These are phyloP conservation scores for Protonibea diacanthus DNA, from an alignment of 2,797 vertebrate species.

Conservation along the genomic window DNA sequence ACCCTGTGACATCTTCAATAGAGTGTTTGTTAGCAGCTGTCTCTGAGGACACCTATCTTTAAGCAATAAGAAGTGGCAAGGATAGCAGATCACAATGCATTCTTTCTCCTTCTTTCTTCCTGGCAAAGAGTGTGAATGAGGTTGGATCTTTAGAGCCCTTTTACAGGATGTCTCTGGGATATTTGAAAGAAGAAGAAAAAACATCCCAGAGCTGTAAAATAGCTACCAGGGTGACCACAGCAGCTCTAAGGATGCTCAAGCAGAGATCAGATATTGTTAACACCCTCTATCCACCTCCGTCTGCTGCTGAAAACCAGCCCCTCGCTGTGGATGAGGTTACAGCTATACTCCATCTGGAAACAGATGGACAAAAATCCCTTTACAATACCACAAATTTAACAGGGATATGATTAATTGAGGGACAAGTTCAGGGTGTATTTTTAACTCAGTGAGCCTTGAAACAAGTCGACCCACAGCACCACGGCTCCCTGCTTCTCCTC, in stretches of 20 bases:
- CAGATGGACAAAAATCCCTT: slow-evolving; percentile 56
- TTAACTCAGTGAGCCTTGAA: slow-evolving; percentile 73
- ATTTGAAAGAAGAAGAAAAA: neutral
- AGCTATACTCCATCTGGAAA: slow-evolving; percentile 38
- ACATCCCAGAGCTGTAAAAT: slow-evolving; percentile 10
- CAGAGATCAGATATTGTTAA: slow-evolving; percentile 33
- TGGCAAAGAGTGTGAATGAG: slow-evolving; percentile 11
- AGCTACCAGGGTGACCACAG: slow-evolving; percentile 17
- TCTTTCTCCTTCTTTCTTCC: neutral
- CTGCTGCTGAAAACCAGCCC: slow-evolving; percentile 21
- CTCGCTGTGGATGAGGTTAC: slow-evolving; percentile 29
- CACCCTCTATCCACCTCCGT: slow-evolving; percentile 22
- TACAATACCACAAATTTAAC: slow-evolving; percentile 56
- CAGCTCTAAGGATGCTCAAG: slow-evolving; percentile 10
- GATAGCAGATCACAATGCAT: neutral
- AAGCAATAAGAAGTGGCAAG: slow-evolving; percentile 27
- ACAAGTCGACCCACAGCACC: slow-evolving; percentile 70
- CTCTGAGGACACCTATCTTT: slow-evolving; percentile 56
- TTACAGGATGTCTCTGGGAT: slow-evolving; percentile 1
- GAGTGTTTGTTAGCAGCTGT: slow-evolving; percentile 68
- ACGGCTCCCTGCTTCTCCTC: slow-evolving; percentile 52
- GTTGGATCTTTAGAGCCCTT: neutral
- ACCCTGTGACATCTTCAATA: slow-evolving; percentile 66
- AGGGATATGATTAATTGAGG: slow-evolving; percentile 76
- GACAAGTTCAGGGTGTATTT: slow-evolving; percentile 68